These are phyloP conservation scores for Drosophila nigritarsus DNA, from an alignment of 2,888 invertebrate species.

Conservation along the genomic window DNA sequence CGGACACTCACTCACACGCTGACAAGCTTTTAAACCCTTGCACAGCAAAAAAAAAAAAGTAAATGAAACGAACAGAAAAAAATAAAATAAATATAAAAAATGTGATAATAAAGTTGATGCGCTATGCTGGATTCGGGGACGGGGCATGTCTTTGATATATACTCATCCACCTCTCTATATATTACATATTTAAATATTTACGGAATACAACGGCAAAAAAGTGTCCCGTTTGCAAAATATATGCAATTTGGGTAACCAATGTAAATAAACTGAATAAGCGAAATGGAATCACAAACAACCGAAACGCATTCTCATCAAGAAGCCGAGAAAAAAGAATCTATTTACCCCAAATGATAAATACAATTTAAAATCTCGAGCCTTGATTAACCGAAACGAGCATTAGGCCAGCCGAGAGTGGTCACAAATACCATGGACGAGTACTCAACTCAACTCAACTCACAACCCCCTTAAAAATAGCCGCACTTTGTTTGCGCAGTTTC, in stretches of 20 bases:
- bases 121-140: constrained; percentile 50
- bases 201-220: constrained; percentile 42
- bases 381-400: constrained; percentile 76
- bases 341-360: constrained; percentile 72
- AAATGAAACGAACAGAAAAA: background rate
- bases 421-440: constrained; percentile 21
- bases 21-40: constrained; percentile 55
- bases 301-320: constrained; percentile 47
- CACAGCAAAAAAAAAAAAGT: constrained; percentile 24
- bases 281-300: constrained; percentile 58
- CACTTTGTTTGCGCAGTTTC: constrained; percentile 36
- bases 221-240: constrained; percentile 74
- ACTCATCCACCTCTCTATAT: constrained; percentile 43
- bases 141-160: constrained; percentile 54
- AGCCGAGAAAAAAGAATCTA: constrained; percentile 14
- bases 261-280: constrained; percentile 69
- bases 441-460: background rate
- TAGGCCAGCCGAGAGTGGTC: constrained; percentile 47
- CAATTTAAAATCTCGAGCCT: constrained; percentile 75
- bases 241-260: constrained; percentile 54
- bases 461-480: constrained; percentile 2
- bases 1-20: constrained; percentile 34
- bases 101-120: constrained; percentile 80
- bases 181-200: constrained; percentile 72
- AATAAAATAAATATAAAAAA: constrained; percentile 43